Base-by-base conservation (phyloP, 2,888 invertebrate species). In the Sthenelais limicola region DNA sequence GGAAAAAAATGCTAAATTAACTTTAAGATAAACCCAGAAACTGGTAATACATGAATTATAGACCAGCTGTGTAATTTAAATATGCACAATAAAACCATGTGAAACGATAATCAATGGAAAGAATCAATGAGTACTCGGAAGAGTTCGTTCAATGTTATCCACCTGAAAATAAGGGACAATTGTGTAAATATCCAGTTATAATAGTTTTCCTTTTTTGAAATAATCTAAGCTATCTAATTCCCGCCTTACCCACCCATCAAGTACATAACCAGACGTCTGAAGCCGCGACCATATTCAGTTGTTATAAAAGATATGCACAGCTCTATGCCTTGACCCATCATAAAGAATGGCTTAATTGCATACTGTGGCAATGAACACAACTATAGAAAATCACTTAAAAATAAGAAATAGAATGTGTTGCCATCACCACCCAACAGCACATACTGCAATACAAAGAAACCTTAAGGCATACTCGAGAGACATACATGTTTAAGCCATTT, bases 301-400 rank as follows among this genome's bases (percentile, higher is more conserved):
- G 32, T 62, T 62, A 62, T 62, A 62, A 62, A 62, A 62, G 62
- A 62, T 62, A 62, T 62, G 38, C 35, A 62, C 62, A 62, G 28
- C 62, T 62, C 43, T 62, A 18, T 28, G 12, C 21, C 32, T 26
- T 24, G 32, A 30, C 5, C 26, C 43, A 35, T 35, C 43, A 56
- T 32, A n/a, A n/a, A 56, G 32, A 56, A 56, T 56, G 21, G 56
- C 30, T 56, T 56, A 56, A 18, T 43, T 62, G 62, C 62, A 62
- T 38, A 62, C 62, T 38, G 38, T 62, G 35, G 38, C 38, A 26
- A 62, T 62, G n/a, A n/a, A n/a, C n/a, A n/a, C n/a, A n/a, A n/a
- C n/a, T n/a, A n/a, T n/a, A n/a, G n/a, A n/a, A n/a, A n/a, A n/a
- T n/a, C n/a, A n/a, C n/a, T n/a, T n/a, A n/a, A 38, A 9, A 15